A percentile compares a stretch with the other conserved stretches of the same genome.
phyloP scores from a whole-genome alignment of 2,888 invertebrate genomes.

The Stenoptilia bipunctidactyla region DNA sequence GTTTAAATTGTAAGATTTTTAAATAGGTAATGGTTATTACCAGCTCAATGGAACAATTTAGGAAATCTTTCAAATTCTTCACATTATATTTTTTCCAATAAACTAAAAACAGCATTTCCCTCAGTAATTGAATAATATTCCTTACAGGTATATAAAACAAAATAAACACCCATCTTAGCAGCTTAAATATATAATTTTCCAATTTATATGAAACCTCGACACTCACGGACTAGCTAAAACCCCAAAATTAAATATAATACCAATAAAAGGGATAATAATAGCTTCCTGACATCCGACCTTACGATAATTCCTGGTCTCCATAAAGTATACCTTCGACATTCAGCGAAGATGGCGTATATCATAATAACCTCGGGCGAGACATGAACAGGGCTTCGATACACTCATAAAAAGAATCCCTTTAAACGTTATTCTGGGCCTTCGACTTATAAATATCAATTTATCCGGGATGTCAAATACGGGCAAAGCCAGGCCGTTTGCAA shows the following conservation, averaged over 20 bases:
- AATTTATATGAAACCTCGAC: conserved; percentile 53
- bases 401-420: conserved; percentile 70
- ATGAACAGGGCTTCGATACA: conserved; percentile 53
- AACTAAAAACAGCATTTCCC: too few relatives aligned
- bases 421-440: conserved; percentile 54
- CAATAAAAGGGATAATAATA: conserved; percentile 69
- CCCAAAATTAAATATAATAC: conserved; percentile 70
- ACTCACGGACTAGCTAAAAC: conserved; percentile 42
- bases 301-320: conserved; percentile 57
- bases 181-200: conserved; percentile 58
- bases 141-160: too few relatives aligned
- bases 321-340: conserved; percentile 69
- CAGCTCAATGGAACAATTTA: too few relatives aligned
- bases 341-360: conserved; percentile 54
- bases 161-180: too few relatives aligned
- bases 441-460: conserved; percentile 71
- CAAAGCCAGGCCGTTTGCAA: conserved; percentile 54
- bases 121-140: too few relatives aligned
- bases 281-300: conserved; percentile 56
- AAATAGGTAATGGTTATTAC: too few relatives aligned
- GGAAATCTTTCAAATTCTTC: too few relatives aligned
- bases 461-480: conserved; percentile 60
- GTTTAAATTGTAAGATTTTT: too few relatives aligned
- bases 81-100: too few relatives aligned
- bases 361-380: conserved; percentile 60